Evolutionary conservation across 2,113 vertebrate species (phyloP), one percentile per base, ranked within the genome.

Genomic region (Vidua chalybeata): DNA sequence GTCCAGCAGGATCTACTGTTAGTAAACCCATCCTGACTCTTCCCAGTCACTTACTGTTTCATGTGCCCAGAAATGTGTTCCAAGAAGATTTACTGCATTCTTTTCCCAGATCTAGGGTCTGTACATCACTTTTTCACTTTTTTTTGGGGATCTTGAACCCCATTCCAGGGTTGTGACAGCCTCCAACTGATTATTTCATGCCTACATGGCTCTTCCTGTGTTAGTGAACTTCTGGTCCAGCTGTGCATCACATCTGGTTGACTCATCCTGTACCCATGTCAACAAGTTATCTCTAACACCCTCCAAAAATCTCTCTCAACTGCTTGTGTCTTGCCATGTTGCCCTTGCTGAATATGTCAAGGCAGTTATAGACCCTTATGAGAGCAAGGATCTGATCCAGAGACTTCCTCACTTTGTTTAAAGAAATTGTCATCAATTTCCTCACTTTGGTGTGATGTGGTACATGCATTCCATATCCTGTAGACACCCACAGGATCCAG

Each of bases 401-500:
- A 87, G 28, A 43, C 20, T 92, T 71, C n/a, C 15, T 87, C 6
- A 6, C 13, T 23, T 76, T 49, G 5, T 76, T 62, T 35, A 33
- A 58, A 39, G 68, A 58, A 48, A 20, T 13, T 27, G 84, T 92
- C 18, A 43, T n/a, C 21, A n/a, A 2, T 3, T 71, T 75, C 13
- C 30, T 79, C 13, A 5, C 24, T 66, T 67, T 33, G 2, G 0
- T 56, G 35, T 31, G 61, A 20, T n/a, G 20, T 24, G 14, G 17
- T n/a, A 48, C 15, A 1, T 43, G 11, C 12, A 37, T 13, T n/a
- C n/a, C 5, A 0, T 33, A 30, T 48, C 43, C 33, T 64, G 26
- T 43, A 28, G 46, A 68, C 8, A 19, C 14, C 5, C 21, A 19
- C 19, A 59, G 23, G 1, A 10, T 23, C 45, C 0, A 0, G 26